Evolutionary conservation across 2,797 vertebrate genomes (phyloP).

Genomic region (Valencia hispanica): DNA sequence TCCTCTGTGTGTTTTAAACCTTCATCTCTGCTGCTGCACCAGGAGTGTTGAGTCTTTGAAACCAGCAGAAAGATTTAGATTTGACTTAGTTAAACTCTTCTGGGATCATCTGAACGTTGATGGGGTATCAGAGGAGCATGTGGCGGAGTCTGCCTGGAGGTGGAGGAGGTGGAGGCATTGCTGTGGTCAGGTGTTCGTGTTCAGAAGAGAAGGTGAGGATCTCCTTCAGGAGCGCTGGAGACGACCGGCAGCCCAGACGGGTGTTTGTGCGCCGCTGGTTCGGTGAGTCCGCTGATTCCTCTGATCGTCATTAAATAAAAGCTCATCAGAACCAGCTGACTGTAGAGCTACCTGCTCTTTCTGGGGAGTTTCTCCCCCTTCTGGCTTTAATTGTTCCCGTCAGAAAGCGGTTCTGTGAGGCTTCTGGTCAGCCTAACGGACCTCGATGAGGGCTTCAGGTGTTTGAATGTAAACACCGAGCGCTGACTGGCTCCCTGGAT

Average conservation of each 20-base stretch:
- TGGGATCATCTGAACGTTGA: neutral
- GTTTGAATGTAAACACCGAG: conserved; percentile 55
- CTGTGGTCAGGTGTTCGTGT: conserved; percentile 48
- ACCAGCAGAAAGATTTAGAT: conserved; percentile 5
- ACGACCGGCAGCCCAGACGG: conserved; percentile 20
- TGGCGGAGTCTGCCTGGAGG: conserved; percentile 32
- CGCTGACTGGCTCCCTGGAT: conserved; percentile 33
- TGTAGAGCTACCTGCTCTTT: too few species aligned
- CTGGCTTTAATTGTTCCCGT: too few species aligned
- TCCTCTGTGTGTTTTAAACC: neutral
- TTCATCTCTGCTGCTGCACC: neutral
- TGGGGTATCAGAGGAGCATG: conserved; percentile 54
- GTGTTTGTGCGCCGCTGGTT: conserved; percentile 32
- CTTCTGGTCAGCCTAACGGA: conserved; percentile 10
- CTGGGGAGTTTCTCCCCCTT: too few species aligned
- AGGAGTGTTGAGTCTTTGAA: too few species aligned
- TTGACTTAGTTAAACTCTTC: neutral
- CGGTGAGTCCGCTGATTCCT: too few species aligned
- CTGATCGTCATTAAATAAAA: too few species aligned
- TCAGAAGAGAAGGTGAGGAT: conserved; percentile 49
- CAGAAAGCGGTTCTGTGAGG: neutral
- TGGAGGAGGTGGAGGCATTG: conserved; percentile 20
- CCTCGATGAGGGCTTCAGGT: neutral
- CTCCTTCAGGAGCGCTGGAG: conserved; percentile 39
- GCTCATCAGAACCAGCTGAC: too few species aligned